Base-by-base conservation (phyloP, 1,140 invertebrate genomes). In the Drosophila micromelanica region DNA sequence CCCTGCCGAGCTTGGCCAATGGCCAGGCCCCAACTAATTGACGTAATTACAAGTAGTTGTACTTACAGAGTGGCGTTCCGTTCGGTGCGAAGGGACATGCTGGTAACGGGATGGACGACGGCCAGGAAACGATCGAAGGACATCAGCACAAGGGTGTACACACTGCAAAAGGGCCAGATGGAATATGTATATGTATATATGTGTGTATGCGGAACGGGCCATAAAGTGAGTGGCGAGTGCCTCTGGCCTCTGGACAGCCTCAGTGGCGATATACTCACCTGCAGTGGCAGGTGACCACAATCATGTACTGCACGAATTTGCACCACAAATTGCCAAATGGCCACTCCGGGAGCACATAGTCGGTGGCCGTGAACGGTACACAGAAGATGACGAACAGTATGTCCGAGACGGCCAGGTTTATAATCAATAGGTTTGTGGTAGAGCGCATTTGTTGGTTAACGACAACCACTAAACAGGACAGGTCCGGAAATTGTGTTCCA, bases 371-470 rank as follows among this genome's bases (percentile, higher is more conserved):
- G 52, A 92, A 92, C 7, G 91, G 91, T 30, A 99, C 97, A 93
- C 98, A 99, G 92, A 99, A 98, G 46, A 98, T 95, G 40, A 99
- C 97, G 92, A 99, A 99, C 5, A 98, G 94, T 7, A 99, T 93
- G 92, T 99, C 98, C 5, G 98, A 98, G 15, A 97, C 93, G 1
- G 97, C 97, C 49, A 97, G 92, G 90, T 97, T 97, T 64, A 97
- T 96, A 68, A 99, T 98, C 3, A 98, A 94, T 40, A 98, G 94
- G 90, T 99, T 98, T 20, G 98, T 98, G 2, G 97, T 98, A 6
- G 97, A 97, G 75, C 97, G 93, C 97, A 98, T 98, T 86, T 96
- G 95, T 56, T 96, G 95, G 93, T 98, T 98, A 3, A 95, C 95
- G 9, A 95, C 94, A 0, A 98, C 96, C 1, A 98, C 96, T 32